Conservation (phyloP, 2,113 vertebrate genomes). For the Pseudopipra pipra region DNA sequence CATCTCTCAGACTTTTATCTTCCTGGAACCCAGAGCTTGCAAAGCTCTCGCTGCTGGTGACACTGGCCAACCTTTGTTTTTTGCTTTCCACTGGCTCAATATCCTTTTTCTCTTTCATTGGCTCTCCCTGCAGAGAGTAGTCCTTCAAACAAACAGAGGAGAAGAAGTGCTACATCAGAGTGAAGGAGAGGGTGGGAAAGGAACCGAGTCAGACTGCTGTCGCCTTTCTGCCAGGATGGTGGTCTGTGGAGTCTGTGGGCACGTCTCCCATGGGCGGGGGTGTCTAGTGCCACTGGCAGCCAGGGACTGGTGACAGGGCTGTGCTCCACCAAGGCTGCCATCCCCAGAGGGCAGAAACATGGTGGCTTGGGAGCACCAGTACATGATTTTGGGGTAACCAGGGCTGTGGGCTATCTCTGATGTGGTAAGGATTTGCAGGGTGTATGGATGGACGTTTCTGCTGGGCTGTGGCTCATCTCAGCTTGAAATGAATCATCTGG, state of each 20-base stretch:
- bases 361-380: neutral
- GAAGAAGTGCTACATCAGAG: neutral
- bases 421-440: neutral
- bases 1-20: conserved; percentile 78
- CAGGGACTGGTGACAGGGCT: neutral
- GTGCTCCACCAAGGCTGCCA: neutral
- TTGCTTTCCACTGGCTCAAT: conserved; percentile 40
- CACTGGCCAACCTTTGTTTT: conserved; percentile 66
- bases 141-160: conserved; percentile 63
- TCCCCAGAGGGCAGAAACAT: neutral
- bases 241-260: fast-evolving
- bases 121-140: conserved; percentile 59
- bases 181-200: neutral
- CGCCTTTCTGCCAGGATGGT: neutral
- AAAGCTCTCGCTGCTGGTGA: conserved; percentile 75
- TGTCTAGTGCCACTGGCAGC: neutral
- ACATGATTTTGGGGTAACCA: neutral
- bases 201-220: neutral
- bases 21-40: conserved; percentile 79
- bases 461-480: neutral
- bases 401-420: neutral
- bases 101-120: conserved; percentile 59
- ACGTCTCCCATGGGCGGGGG: fast-evolving
- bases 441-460: fast-evolving
- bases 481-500: neutral